These are phyloP conservation scores for Meta bourneti DNA, from an alignment of 2,888 invertebrate genomes.

Conservation along the genomic window DNA sequence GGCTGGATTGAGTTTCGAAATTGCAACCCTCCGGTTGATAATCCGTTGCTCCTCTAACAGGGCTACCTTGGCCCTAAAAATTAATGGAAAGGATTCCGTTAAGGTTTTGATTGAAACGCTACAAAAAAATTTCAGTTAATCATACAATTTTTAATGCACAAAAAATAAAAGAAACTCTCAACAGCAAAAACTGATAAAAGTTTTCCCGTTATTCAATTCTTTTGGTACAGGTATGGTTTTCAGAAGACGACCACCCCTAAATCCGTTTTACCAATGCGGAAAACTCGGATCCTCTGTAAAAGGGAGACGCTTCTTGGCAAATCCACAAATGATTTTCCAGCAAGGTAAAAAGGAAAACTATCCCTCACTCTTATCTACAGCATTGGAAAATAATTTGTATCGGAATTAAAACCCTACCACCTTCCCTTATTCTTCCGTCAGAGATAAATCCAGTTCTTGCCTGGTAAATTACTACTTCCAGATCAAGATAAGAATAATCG, in stretches of 20 bases:
- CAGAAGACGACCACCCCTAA: background rate
- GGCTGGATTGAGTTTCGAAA: no score
- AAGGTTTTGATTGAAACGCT: no score
- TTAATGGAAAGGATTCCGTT: no score
- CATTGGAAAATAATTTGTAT: constrained; percentile 49
- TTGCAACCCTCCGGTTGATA: no score
- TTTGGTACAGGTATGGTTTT: no score
- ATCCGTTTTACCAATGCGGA: background rate
- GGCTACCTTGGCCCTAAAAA: no score
- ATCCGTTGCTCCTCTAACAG: no score
- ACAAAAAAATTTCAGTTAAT: no score
- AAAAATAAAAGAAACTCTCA: no score
- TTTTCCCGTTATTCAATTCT: no score
- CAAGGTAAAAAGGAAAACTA: background rate
- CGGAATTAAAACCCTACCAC: constrained; percentile 15
- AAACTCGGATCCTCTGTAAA: background rate
- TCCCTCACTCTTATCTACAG: constrained; percentile 5
- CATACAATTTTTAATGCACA: no score
- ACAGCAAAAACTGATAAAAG: no score
- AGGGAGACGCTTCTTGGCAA: background rate
- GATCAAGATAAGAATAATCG: background rate
- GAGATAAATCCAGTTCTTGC: background rate
- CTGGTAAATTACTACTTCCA: background rate
- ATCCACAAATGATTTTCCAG: background rate
- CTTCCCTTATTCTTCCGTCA: background rate